phyloP scores from a whole-genome alignment of 53 echinoderm and acorn worm genomes.

The Stichopus horrens region DNA sequence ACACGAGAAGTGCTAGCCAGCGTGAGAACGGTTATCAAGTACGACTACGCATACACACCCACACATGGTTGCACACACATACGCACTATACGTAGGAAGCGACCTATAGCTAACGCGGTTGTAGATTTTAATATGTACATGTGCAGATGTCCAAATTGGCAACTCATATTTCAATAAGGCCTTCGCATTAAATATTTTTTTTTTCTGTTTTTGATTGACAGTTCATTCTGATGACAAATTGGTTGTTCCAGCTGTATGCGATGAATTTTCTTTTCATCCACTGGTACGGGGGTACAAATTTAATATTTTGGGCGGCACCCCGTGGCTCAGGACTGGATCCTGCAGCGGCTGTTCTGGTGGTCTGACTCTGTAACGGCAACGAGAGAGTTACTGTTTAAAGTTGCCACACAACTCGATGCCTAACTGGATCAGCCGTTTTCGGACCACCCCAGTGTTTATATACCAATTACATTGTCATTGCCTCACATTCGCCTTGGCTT shows the following conservation, averaged over 20 bases:
- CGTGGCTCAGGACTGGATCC: slow-evolving; percentile 26
- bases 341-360: slow-evolving; percentile 56
- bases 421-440: slow-evolving; percentile 53
- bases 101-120: not conserved
- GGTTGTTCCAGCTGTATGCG: slow-evolving; percentile 51
- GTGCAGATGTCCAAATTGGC: slow-evolving; percentile 37
- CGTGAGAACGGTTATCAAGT: too few relatives aligned
- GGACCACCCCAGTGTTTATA: slow-evolving; percentile 75
- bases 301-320: slow-evolving; percentile 47
- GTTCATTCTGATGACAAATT: slow-evolving; percentile 44
- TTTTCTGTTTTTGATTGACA: slow-evolving; percentile 40
- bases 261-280: not conserved
- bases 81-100: too few relatives aligned
- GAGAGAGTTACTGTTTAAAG: slow-evolving; percentile 75
- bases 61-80: too few relatives aligned
- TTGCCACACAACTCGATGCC: slow-evolving; percentile 68
- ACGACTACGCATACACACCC: too few relatives aligned
- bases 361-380: slow-evolving; percentile 37
- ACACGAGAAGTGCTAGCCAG: too few relatives aligned
- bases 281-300: slow-evolving; percentile 41
- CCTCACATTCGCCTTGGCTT: slow-evolving; percentile 20
- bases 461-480: slow-evolving; percentile 53
- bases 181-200: slow-evolving; percentile 28
- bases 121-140: slow-evolving; percentile 25
- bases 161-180: slow-evolving; percentile 43